phyloP scores from a whole-genome alignment of 1,140 invertebrate genomes.

The Drosophila kohkoa region DNA sequence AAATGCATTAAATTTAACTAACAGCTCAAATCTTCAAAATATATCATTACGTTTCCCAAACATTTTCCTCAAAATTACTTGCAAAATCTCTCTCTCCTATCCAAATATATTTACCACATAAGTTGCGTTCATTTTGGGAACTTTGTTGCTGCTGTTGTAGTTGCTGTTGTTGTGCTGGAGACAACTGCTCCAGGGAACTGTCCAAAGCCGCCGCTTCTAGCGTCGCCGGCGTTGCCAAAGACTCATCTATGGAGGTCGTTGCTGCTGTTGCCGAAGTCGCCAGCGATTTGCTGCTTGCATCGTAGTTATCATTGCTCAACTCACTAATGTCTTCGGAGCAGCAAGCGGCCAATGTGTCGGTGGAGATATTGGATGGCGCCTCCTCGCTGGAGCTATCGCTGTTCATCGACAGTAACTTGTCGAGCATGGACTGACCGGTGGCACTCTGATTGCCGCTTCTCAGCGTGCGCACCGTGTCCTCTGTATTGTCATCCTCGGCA shows the following conservation, averaged over 20 bases:
- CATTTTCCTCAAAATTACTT: not conserved
- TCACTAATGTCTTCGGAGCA: conserved; percentile 79
- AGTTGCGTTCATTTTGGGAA: conserved; percentile 78
- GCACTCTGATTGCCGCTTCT: conserved; percentile 51
- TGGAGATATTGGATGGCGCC: conserved; percentile 76
- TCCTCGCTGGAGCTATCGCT: conserved; percentile 81
- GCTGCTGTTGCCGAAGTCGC: conserved; percentile 17
- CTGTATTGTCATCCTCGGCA: conserved; percentile 78
- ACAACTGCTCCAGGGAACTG: conserved; percentile 42
- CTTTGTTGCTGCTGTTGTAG: conserved; percentile 61
- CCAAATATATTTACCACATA: conserved; percentile 59
- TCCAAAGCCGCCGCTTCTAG: conserved; percentile 4
- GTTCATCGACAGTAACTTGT: conserved; percentile 82
- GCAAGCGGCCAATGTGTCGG: conserved; percentile 77
- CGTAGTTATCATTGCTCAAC: conserved; percentile 76
- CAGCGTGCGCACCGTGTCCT: conserved; percentile 77
- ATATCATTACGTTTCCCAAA: too few relatives aligned
- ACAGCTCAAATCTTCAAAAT: too few relatives aligned
- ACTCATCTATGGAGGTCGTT: conserved; percentile 22
- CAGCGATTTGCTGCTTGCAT: conserved; percentile 28
- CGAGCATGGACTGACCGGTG: conserved; percentile 78
- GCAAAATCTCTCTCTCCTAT: not conserved
- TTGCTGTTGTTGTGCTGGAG: conserved; percentile 52
- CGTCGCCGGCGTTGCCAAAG: not conserved
- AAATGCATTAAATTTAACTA: too few relatives aligned